Evolutionary conservation across 2,113 vertebrate genomes (phyloP).

Genomic region (Otus sunia): DNA sequence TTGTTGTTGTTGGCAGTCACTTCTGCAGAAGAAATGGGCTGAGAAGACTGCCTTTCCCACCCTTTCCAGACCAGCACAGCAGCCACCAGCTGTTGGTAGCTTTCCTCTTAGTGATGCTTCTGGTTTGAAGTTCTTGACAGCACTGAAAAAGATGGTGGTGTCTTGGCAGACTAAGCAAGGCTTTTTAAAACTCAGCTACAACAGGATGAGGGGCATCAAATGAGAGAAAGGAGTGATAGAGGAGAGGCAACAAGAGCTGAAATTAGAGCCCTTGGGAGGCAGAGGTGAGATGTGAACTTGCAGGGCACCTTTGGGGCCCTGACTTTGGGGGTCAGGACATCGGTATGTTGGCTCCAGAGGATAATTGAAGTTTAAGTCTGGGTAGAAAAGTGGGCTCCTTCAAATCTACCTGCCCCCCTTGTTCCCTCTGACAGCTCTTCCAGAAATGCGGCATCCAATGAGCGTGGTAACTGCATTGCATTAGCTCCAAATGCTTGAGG

Average conservation of each 20-base stretch:
- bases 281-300: not conserved
- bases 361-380: not conserved
- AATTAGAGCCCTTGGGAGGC: not conserved
- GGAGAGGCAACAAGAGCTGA: not conserved
- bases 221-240: not conserved
- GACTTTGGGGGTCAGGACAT: not conserved
- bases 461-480: not conserved
- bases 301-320: not conserved
- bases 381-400: not conserved
- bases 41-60: not conserved
- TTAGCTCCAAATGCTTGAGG: not conserved
- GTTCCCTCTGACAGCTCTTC: not conserved
- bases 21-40: not conserved
- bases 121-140: not conserved
- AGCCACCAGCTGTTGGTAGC: not conserved
- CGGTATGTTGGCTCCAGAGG: not conserved
- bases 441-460: not conserved
- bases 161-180: not conserved
- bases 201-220: not conserved
- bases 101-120: not conserved
- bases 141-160: not conserved
- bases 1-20: not conserved
- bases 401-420: not conserved
- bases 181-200: not conserved
- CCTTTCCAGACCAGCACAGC: not conserved